Conservation (phyloP, 2,113 vertebrate species). For the Larimichthys crocea region DNA sequence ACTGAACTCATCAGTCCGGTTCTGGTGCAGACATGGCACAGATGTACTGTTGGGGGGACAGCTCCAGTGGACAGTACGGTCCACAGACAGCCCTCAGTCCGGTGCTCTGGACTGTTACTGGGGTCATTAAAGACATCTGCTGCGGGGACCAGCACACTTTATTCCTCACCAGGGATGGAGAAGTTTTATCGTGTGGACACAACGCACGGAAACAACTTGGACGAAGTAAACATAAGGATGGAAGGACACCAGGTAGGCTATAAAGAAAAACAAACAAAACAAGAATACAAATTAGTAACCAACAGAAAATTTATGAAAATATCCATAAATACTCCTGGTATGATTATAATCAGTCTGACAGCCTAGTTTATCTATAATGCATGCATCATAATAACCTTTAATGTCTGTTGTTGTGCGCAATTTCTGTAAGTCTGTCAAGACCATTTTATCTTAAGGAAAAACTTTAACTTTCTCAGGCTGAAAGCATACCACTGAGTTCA, state of each 20-base stretch:
- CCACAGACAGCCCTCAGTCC: constrained; percentile 23
- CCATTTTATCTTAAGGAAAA: not conserved
- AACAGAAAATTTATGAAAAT: not conserved
- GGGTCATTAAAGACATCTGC: constrained; percentile 49
- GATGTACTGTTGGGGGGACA: constrained; percentile 74
- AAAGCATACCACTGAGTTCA: not conserved
- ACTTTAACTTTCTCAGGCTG: not conserved
- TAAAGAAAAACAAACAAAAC: no score
- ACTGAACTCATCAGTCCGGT: rapidly evolving
- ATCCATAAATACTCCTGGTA: not conserved
- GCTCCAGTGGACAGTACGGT: constrained; percentile 70
- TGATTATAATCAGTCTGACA: no score
- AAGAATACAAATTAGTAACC: no score
- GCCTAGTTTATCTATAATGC: no score
- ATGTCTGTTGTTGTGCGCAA: no score
- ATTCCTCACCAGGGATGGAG: constrained; percentile 66
- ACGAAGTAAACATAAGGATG: constrained; percentile 35
- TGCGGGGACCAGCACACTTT: constrained; percentile 77
- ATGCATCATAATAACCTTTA: no score
- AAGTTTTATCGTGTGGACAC: constrained; percentile 71
- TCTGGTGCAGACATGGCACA: constrained; percentile 41
- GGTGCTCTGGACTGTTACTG: constrained; percentile 42
- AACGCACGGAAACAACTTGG: constrained; percentile 79
- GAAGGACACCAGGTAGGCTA: constrained; percentile 52
- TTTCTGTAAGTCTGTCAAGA: not conserved